Conservation (phyloP, 2,888 invertebrate species). For the Drosophila birchii region DNA sequence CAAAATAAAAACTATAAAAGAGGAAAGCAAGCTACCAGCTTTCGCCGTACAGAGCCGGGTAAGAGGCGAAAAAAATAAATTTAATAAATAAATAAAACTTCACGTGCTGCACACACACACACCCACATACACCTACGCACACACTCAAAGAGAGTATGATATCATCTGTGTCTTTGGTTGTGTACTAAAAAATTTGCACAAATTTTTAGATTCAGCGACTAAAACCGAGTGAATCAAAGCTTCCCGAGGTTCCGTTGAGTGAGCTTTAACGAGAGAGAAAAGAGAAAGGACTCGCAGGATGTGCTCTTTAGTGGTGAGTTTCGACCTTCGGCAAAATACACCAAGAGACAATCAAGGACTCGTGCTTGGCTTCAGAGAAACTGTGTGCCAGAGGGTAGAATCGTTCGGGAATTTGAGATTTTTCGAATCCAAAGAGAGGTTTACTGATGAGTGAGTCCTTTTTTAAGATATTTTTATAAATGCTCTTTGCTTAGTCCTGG, state of each 20-base stretch:
- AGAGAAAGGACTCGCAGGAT: constrained; percentile 1
- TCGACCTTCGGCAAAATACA: not conserved
- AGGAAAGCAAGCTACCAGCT: constrained; percentile 35
- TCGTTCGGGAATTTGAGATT: not conserved
- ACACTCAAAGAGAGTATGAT: constrained; percentile 23
- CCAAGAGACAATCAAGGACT: not conserved
- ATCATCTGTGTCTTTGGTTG: constrained; percentile 49
- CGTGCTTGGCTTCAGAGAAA: not conserved
- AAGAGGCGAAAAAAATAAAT: constrained; percentile 40
- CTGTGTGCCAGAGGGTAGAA: not conserved
- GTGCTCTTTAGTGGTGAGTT: constrained; percentile 34
- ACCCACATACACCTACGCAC: not conserved
- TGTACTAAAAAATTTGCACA: constrained; percentile 74
- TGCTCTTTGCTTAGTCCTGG: not conserved
- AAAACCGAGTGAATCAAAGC: constrained; percentile 37
- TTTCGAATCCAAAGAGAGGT: not conserved
- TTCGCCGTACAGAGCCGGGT: constrained; percentile 18
- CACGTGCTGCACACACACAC: constrained; percentile 47
- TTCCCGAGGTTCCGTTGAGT: constrained; percentile 24
- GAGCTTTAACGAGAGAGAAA: constrained; percentile 27
- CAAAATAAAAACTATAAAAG: constrained; percentile 22
- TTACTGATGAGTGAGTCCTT: not conserved
- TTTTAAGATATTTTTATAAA: not conserved
- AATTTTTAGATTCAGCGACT: constrained; percentile 24
- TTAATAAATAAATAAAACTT: constrained; percentile 76